Evolutionary conservation across 2,113 vertebrate species (phyloP), one percentile per base, ranked within the genome.

Genomic region (Penelope pileata): DNA sequence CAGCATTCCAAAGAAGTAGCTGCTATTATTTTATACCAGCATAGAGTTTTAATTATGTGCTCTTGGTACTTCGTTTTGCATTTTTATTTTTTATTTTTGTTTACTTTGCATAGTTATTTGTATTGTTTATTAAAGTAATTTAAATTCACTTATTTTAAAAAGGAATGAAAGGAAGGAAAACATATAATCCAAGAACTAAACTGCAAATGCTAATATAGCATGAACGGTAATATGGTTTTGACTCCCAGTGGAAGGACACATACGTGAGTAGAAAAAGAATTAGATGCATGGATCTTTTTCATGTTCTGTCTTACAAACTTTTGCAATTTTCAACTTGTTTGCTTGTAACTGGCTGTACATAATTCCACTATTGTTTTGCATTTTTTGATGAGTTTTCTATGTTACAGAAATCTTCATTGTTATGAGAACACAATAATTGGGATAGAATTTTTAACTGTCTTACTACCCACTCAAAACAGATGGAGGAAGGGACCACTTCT

Each of bases 251-350:
- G 69, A 69, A 51, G 18, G 26, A 16, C 47, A 43, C 0, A 0
- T 40, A 32, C 27, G 15, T 10, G 78, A 69, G 15, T 2, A 74
- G 18, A 51, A 75, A 74, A 53, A 60, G 29, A 95, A 88, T 70
- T 8, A 27, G 0, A 45, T 4, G 13, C 3, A 30, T 0, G 1
- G 16, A 53, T 26, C 26, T 75, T 82, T 36, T 47, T 16, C 23
- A 12, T 51, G 27, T 38, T 63, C 42, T 32, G 7, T 77, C 36
- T 50, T 34, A 62, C 7, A 48, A 79, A 76, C 13, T 56, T 2
- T 47, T 17, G 27, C 12, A 68, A 12, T 22, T 80, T 56, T 30
- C 64, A 79, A 80, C 56, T 27, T 70, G 5, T 51, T 51, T 64
- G 21, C 30, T 8, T 83, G 13, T 22, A 60, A 56, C 16, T 45